Percentiles rank a stretch among this genome's conserved stretches.
Conservation (phyloP, 2,797 vertebrate genomes). For the Tolypeutes matacus region DNA sequence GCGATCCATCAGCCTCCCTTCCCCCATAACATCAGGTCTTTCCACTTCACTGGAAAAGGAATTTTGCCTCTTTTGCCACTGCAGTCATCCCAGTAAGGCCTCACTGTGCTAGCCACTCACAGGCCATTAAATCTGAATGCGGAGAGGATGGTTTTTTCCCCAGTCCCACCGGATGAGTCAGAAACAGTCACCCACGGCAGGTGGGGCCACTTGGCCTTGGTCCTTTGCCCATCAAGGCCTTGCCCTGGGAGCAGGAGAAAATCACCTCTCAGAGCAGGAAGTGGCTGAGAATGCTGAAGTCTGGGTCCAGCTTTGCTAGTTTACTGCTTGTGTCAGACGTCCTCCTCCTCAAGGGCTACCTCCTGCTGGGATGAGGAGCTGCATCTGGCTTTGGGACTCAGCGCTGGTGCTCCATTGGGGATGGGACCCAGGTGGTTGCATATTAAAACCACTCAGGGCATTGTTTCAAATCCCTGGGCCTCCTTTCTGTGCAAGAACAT, state of each 20-base stretch:
- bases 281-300: background rate
- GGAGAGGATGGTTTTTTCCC: constrained; percentile 6
- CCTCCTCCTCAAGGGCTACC: background rate
- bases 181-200: background rate
- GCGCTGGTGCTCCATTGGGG: background rate
- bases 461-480: background rate
- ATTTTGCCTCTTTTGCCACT: background rate
- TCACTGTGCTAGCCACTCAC: background rate
- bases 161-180: background rate
- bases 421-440: background rate
- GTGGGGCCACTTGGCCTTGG: background rate
- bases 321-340: background rate
- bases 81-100: background rate
- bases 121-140: background rate
- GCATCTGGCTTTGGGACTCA: background rate
- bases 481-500: background rate
- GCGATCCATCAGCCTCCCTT: background rate
- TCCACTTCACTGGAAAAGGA: background rate
- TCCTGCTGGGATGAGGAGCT: background rate
- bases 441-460: background rate
- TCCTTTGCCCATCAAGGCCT: background rate
- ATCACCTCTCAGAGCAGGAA: background rate
- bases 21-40: fast-evolving
- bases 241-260: background rate
- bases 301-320: background rate